Evolutionary conservation across 2,888 invertebrate genomes (phyloP), one percentile per base, ranked within the genome.

Genomic region (Ligdia adustata): DNA sequence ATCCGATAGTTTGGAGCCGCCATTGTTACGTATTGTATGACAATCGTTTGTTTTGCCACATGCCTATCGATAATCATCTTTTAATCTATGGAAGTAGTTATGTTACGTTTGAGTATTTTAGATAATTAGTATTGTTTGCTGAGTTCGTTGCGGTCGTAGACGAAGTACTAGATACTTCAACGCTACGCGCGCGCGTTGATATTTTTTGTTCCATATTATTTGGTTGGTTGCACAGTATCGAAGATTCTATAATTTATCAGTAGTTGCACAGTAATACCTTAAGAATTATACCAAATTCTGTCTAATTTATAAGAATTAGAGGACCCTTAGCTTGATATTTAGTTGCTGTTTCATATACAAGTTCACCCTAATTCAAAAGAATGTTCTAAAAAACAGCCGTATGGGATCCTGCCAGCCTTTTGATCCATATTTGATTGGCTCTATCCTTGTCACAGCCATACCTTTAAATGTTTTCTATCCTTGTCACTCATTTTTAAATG

Each of bases 201-300:
- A 55, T 79, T 75, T 76, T 78, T 72, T 72, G 69, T 72, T 62
- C 45, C n/a, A n/a, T n/a, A n/a, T n/a, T n/a, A n/a, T n/a, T n/a
- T n/a, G n/a, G n/a, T n/a, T n/a, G n/a, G n/a, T n/a, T n/a, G n/a
- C n/a, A n/a, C n/a, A n/a, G n/a, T n/a, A n/a, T n/a, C n/a, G n/a
- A n/a, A n/a, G n/a, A n/a, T n/a, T n/a, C n/a, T n/a, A n/a, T n/a
- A n/a, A n/a, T n/a, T n/a, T n/a, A n/a, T n/a, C n/a, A n/a, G n/a
- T n/a, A n/a, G n/a, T n/a, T n/a, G n/a, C n/a, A n/a, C n/a, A n/a
- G n/a, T n/a, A n/a, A n/a, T n/a, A n/a, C n/a, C n/a, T n/a, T n/a
- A n/a, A n/a, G n/a, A n/a, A n/a, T n/a, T n/a, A n/a, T n/a, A n/a
- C n/a, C n/a, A n/a, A n/a, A n/a, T n/a, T n/a, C n/a, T n/a, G n/a